Conservation (phyloP, 2,113 vertebrate species). For the Myrmecobius fasciatus region DNA sequence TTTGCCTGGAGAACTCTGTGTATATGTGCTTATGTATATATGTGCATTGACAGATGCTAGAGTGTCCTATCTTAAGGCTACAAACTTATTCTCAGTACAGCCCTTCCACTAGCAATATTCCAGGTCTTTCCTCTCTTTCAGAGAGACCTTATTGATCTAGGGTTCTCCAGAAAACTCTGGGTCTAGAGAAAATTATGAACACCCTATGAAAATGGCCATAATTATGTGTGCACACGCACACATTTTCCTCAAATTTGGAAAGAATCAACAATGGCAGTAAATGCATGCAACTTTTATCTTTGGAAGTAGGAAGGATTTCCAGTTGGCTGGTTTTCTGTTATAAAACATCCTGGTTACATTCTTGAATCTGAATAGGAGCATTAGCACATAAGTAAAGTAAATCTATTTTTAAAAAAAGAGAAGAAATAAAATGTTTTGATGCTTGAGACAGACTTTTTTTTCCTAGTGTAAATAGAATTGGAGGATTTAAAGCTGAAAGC, state of each 20-base stretch:
- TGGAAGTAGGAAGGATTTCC: constrained; percentile 83
- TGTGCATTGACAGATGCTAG: not conserved
- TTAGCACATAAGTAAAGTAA: constrained; percentile 73
- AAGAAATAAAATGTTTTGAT: constrained; percentile 29
- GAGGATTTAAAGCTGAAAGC: not conserved
- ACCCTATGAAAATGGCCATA: constrained; percentile 17
- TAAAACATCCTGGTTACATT: constrained; percentile 75
- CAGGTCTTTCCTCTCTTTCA: constrained; percentile 19
- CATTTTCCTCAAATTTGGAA: constrained; percentile 72
- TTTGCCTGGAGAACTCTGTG: not conserved
- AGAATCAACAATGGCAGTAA: constrained; percentile 76
- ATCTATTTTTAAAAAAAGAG: constrained; percentile 38
- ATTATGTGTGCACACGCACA: too few relatives aligned
- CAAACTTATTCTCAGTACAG: constrained; percentile 38
- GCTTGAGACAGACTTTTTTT: constrained; percentile 33
- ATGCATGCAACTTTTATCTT: constrained; percentile 77
- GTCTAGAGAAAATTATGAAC: constrained; percentile 41
- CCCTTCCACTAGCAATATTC: not conserved
- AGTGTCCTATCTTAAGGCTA: not conserved
- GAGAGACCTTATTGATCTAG: constrained; percentile 31
- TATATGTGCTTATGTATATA: not conserved
- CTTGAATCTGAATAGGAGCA: constrained; percentile 59
- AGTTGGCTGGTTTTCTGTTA: constrained; percentile 78
- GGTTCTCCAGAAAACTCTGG: not conserved
- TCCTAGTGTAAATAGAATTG: not conserved